A percentile compares a stretch with the other conserved stretches of the same genome.
phyloP scores from a whole-genome alignment of 2,797 vertebrate genomes.

The Sorex maritimensis region DNA sequence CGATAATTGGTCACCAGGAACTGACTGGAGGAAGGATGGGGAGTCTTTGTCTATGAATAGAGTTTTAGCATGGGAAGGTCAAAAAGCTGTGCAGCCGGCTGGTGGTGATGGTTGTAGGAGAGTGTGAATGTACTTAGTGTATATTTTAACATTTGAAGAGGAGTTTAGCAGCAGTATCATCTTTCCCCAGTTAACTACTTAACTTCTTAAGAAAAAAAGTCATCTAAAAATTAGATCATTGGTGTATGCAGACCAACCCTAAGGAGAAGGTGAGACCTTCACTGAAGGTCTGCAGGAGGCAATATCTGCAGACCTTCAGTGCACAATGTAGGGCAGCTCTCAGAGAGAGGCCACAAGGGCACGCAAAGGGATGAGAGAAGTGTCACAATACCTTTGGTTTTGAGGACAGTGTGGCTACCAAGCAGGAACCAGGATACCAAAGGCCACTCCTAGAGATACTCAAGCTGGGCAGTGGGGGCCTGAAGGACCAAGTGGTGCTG shows the following conservation, averaged over 20 bases:
- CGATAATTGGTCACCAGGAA: neutral
- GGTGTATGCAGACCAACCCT: neutral
- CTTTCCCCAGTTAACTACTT: neutral
- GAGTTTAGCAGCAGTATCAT: neutral
- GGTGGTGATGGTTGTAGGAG: neutral
- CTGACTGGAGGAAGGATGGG: neutral
- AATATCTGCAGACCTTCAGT: neutral
- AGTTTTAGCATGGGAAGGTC: conserved; percentile 20
- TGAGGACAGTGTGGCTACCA: no score
- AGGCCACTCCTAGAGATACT: no score
- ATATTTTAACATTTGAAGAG: neutral
- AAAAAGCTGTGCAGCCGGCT: neutral
- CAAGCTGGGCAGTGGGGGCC: no score
- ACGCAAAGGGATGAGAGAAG: neutral
- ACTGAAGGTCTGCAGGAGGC: neutral
- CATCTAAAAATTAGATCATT: neutral
- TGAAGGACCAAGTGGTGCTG: no score
- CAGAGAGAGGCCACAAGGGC: neutral
- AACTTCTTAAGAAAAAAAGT: neutral
- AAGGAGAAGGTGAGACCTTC: neutral
- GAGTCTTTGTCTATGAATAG: neutral
- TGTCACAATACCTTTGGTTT: no score
- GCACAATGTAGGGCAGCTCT: no score
- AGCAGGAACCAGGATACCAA: no score
- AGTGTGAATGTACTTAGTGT: neutral